Evolutionary conservation across 2,797 vertebrate species (phyloP), one percentile per base, ranked within the genome.

Genomic region (Mus caroli): DNA sequence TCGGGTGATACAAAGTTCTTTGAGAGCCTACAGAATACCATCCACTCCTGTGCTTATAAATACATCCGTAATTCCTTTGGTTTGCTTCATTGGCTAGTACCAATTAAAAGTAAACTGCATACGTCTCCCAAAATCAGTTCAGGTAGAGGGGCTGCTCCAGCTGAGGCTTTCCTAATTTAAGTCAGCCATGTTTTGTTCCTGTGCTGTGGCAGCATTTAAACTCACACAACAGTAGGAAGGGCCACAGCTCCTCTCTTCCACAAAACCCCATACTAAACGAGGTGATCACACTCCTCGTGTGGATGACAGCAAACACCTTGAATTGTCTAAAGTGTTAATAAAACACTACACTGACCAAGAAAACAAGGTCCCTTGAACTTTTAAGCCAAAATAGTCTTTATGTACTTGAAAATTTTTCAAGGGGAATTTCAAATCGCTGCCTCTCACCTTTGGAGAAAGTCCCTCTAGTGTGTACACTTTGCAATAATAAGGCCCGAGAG

Each of bases 101-200:
- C 96, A 52, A 4, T 92, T 79, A 94, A 95, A 97, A 93, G 19
- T 71, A 92, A 97, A 84, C 12, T 17, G n/a, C 90, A 56, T 50
- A 22, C 6, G 12, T 60, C 78, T 94, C 73, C 52, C 67, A 94
- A 88, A 76, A 64, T 87, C 52, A 31, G 54, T 54, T 93, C 87
- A 78, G 71, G 78, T 73, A 80, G 76, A 90, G 86, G 56, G 73
- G 26, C 31, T 52, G 14, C 14, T 43, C 46, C 14, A 34, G 56
- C 28, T 26, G 88, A 43, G 60, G 69, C 13, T 71, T 73, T 79
- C 73, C 62, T 94, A 84, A 93, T 88, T 96, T 84, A 91, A 85
- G 77, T n/a, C 90, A 84, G 79, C 79, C 86, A 86, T 67, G 71
- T 62, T 62, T 84, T 75, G 75, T 79, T 40, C 92, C 80, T 76